Conservation (phyloP, 2,113 vertebrate genomes). For the Calonectris borealis region DNA sequence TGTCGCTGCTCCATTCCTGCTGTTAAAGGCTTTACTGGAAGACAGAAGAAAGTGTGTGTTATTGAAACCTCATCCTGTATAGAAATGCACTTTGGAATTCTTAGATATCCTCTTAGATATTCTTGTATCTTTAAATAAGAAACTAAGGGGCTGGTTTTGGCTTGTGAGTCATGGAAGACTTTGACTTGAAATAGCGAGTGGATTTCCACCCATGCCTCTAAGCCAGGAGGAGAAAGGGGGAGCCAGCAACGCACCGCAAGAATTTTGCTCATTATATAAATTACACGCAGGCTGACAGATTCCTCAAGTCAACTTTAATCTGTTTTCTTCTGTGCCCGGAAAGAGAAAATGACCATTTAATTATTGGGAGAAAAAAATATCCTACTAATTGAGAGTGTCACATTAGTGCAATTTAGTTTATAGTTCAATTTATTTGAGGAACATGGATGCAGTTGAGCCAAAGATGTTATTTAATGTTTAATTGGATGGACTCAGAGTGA, state of each 20-base stretch:
- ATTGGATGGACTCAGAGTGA: background rate
- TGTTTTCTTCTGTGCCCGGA: background rate
- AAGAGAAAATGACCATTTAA: slow-evolving; percentile 38
- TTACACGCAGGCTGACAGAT: background rate
- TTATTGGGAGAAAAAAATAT: background rate
- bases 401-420: background rate
- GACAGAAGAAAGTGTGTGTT: background rate
- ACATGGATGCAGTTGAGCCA: background rate
- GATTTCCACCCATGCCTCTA: background rate
- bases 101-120: background rate
- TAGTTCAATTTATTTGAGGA: background rate
- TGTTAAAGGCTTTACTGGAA: background rate
- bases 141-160: background rate
- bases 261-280: background rate
- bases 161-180: background rate
- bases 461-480: background rate
- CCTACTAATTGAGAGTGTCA: slow-evolving; percentile 2
- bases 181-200: background rate
- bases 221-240: background rate
- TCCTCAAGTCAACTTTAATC: background rate
- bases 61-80: background rate
- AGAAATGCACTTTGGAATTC: background rate
- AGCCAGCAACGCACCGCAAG: background rate
- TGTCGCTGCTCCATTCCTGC: background rate
- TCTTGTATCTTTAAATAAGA: background rate